phyloP scores from a whole-genome alignment of 2,888 invertebrate genomes.

The Drosophila parthenogenetica region DNA sequence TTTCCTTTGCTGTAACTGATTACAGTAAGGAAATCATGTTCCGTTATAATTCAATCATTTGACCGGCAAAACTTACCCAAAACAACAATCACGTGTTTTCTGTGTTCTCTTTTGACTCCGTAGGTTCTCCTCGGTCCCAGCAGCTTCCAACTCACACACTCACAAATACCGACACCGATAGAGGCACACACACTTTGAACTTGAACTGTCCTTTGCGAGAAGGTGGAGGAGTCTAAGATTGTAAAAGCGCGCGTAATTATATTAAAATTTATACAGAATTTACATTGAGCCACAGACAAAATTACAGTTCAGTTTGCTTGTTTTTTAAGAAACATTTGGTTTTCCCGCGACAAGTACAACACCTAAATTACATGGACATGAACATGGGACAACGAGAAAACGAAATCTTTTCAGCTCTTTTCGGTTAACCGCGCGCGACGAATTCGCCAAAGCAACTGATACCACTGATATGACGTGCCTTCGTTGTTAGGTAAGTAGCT shows the following conservation, averaged over 20 bases:
- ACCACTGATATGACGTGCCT: conserved; percentile 79
- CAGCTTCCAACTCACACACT: conserved; percentile 55
- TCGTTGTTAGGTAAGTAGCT: conserved; percentile 69
- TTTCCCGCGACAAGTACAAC: conserved; percentile 19
- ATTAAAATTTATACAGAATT: conserved; percentile 57
- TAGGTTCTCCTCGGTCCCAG: neutral
- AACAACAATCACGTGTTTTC: conserved; percentile 37
- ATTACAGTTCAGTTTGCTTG: conserved; percentile 61
- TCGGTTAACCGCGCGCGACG: conserved; percentile 74
- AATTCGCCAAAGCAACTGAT: conserved; percentile 81
- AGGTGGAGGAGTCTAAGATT: conserved; percentile 4
- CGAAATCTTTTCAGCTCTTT: conserved; percentile 36
- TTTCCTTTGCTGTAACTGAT: conserved; percentile 4
- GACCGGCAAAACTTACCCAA: conserved; percentile 61
- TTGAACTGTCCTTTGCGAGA: conserved; percentile 67
- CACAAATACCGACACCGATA: neutral
- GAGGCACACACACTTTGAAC: conserved; percentile 51
- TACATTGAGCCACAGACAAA: conserved; percentile 42
- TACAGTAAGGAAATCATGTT: neutral
- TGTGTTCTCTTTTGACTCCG: conserved; percentile 8
- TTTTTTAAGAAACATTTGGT: conserved; percentile 37
- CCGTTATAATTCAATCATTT: conserved; percentile 18
- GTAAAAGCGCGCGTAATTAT: conserved; percentile 64
- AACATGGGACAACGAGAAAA: conserved; percentile 31
- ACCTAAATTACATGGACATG: conserved; percentile 48